phyloP scores from a whole-genome alignment of 2,888 invertebrate genomes.

The Colletes collaris region DNA sequence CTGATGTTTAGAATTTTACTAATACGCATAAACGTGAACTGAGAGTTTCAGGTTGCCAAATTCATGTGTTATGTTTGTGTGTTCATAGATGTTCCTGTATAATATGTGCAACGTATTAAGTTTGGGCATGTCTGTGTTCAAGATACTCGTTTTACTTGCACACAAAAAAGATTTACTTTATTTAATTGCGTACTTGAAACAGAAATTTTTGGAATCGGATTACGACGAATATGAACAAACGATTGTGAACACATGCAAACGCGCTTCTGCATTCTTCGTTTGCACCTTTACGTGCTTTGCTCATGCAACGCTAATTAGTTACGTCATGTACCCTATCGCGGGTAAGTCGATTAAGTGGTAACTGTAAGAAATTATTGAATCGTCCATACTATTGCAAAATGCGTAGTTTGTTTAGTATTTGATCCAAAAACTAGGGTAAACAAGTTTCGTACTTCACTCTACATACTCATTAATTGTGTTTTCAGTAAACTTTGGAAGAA shows the following conservation, averaged over 20 bases:
- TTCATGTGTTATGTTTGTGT: not conserved
- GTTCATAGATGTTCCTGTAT: constrained; percentile 51
- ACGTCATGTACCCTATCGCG: constrained; percentile 27
- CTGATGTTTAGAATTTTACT: too few species aligned
- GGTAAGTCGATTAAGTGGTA: constrained; percentile 26
- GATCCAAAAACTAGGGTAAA: too few species aligned
- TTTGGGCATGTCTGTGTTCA: constrained; percentile 52
- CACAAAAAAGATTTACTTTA: constrained; percentile 45
- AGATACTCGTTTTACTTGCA: constrained; percentile 55
- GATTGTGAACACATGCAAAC: constrained; percentile 27
- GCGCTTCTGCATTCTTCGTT: constrained; percentile 27
- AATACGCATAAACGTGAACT: too few species aligned
- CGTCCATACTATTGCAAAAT: too few species aligned
- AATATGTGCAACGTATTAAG: constrained; percentile 50
- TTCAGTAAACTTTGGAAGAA: constrained; percentile 35
- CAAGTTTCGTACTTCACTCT: too few species aligned
- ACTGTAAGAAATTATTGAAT: too few species aligned
- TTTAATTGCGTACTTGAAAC: constrained; percentile 36
- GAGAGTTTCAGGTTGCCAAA: too few species aligned
- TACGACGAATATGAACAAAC: constrained; percentile 34
- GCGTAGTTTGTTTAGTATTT: too few species aligned
- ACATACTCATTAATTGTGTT: too few species aligned
- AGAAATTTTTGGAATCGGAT: constrained; percentile 39
- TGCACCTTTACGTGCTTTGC: constrained; percentile 23
- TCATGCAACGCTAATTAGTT: constrained; percentile 17